Percentiles rank a stretch among this genome's conserved stretches.
Conservation (phyloP, 2,113 vertebrate genomes). For the Sprattus sprattus region DNA sequence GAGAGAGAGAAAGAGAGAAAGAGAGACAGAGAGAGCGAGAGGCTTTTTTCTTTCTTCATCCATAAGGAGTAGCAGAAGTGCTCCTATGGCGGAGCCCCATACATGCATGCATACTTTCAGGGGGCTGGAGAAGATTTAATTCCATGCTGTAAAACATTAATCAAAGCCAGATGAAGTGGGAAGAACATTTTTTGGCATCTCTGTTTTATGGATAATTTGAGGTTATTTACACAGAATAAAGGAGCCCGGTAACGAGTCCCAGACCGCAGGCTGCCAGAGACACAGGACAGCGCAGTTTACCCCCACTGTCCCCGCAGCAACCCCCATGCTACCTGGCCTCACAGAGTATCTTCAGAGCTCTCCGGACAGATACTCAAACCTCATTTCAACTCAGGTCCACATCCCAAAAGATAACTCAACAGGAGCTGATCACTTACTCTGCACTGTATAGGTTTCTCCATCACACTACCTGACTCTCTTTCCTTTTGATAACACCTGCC, state of each 20-base stretch:
- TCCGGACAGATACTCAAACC: neutral
- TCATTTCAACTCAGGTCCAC: neutral
- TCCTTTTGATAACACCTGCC: neutral
- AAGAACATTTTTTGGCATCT: constrained; percentile 64
- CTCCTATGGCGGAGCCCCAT: constrained; percentile 50
- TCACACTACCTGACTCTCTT: neutral
- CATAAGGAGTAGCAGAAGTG: constrained; percentile 59
- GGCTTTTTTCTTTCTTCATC: constrained; percentile 21
- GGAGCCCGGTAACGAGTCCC: constrained; percentile 63
- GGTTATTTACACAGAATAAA: constrained; percentile 73
- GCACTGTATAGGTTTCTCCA: no score
- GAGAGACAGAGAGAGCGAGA: neutral
- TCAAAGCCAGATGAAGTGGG: constrained; percentile 73
- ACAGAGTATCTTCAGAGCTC: neutral
- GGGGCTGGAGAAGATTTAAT: constrained; percentile 68
- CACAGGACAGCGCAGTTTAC: constrained; percentile 45
- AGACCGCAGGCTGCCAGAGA: constrained; percentile 49
- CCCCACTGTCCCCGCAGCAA: neutral
- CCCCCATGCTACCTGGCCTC: neutral
- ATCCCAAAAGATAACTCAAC: neutral
- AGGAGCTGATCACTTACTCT: neutral
- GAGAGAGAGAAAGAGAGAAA: neutral
- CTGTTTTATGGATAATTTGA: constrained; percentile 76
- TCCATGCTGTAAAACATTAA: constrained; percentile 73
- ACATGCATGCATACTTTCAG: constrained; percentile 55